Conservation (phyloP, 2,888 invertebrate genomes). For the Andrena fulva region DNA sequence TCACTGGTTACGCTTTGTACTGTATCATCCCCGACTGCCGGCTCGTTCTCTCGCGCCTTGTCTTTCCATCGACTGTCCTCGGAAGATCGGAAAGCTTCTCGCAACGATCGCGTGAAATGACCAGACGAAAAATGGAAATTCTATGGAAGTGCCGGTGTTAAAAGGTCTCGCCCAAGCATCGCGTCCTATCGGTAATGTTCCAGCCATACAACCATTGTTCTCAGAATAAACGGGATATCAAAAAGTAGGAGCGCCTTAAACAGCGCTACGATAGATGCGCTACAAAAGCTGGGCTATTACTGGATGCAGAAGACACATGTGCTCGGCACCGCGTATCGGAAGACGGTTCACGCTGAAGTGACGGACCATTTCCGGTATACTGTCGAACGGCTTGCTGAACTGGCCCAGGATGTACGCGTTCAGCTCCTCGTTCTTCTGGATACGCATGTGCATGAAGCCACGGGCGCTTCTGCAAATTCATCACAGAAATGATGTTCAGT, state of each 20-base stretch:
- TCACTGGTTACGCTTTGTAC: constrained; percentile 71
- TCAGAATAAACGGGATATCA: constrained; percentile 68
- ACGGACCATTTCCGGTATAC: constrained; percentile 97
- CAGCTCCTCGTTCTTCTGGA: constrained; percentile 90
- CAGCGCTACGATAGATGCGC: constrained; percentile 83
- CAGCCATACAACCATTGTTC: constrained; percentile 18
- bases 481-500: neutral
- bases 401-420: constrained; percentile 96
- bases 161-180: neutral
- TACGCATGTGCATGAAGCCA: constrained; percentile 99
- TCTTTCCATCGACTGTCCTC: constrained; percentile 19
- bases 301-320: constrained; percentile 97
- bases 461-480: constrained; percentile 91
- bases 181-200: neutral
- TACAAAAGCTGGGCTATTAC: constrained; percentile 93
- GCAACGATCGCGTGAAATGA: constrained; percentile 23
- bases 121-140: constrained; percentile 45
- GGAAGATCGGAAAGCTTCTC: constrained; percentile 51
- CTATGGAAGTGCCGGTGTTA: constrained; percentile 50
- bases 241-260: constrained; percentile 78
- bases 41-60: constrained; percentile 57
- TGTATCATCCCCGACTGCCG: constrained; percentile 70
- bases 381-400: constrained; percentile 96
- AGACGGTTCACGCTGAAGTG: constrained; percentile 97
- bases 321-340: constrained; percentile 97